Conservation (phyloP, 92 coral and sea anemone species). For the Chrysogorgia sp. region DNA sequence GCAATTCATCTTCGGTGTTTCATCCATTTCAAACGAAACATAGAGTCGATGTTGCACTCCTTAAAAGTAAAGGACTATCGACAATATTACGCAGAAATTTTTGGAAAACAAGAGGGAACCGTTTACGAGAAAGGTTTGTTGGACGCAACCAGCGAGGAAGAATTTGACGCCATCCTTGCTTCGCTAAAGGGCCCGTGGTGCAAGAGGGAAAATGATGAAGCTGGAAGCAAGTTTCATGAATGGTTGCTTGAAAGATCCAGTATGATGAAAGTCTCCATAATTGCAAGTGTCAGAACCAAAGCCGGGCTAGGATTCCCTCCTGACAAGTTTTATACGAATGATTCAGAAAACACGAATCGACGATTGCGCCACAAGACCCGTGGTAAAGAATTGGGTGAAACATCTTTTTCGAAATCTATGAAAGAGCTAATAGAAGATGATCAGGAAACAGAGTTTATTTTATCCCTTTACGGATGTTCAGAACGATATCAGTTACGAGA, state of each 20-base stretch:
- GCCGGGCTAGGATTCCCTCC: constrained; percentile 66
- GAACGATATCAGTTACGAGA: constrained; percentile 31
- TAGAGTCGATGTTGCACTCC: too few relatives aligned
- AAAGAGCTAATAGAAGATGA: constrained; percentile 48
- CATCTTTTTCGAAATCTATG: constrained; percentile 35
- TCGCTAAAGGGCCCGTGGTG: too few relatives aligned
- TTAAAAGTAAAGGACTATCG: too few relatives aligned
- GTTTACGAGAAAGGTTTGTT: too few relatives aligned
- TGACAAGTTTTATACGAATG: constrained; percentile 57
- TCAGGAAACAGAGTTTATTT: constrained; percentile 34
- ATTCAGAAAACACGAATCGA: constrained; percentile 35
- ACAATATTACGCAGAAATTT: too few relatives aligned
- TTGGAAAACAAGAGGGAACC: too few relatives aligned
- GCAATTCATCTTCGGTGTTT: too few relatives aligned
- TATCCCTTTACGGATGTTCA: constrained; percentile 30
- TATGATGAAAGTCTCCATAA: constrained; percentile 60
- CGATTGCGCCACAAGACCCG: constrained; percentile 36
- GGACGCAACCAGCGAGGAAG: too few relatives aligned
- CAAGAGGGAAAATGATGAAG: too few relatives aligned
- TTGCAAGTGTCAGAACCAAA: constrained; percentile 42
- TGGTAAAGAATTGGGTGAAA: constrained; percentile 11
- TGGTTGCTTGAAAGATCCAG: constrained; percentile 38
- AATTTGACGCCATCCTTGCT: too few relatives aligned
- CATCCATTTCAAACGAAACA: too few relatives aligned
- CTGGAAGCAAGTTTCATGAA: constrained; percentile 1